phyloP scores from a whole-genome alignment of 2,797 vertebrate genomes.

The Spheniscus humboldti region DNA sequence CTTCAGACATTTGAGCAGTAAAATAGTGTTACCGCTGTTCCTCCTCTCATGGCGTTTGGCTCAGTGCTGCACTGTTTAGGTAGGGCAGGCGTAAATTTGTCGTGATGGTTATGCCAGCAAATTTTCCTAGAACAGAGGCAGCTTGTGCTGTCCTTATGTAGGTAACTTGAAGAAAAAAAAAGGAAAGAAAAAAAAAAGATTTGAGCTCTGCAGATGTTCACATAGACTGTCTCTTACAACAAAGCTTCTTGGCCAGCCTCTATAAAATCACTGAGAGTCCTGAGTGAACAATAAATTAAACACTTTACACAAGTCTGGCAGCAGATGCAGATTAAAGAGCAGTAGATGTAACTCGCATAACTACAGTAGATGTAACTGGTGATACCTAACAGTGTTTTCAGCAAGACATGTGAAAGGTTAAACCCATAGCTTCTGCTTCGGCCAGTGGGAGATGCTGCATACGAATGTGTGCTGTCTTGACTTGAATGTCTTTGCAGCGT shows the following conservation, averaged over 20 bases:
- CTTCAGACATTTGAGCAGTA: background rate
- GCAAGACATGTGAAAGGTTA: background rate
- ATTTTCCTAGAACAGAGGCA: background rate
- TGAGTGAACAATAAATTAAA: background rate
- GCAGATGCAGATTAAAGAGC: background rate
- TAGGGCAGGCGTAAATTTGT: background rate
- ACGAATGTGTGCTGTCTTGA: background rate
- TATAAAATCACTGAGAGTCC: background rate
- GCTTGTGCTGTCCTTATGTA: background rate
- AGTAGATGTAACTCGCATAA: background rate
- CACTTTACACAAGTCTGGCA: background rate
- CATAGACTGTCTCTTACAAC: background rate
- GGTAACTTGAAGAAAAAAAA: background rate
- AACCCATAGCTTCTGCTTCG: background rate
- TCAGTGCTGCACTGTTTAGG: background rate
- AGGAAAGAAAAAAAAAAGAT: background rate
- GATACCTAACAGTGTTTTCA: background rate
- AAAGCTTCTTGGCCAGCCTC: background rate
- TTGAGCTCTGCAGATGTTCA: background rate
- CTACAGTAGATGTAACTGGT: background rate
- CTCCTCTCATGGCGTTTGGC: background rate
- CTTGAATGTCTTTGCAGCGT: background rate
- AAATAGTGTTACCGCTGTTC: background rate
- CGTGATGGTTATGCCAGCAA: background rate
- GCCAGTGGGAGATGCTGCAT: background rate